Evolutionary conservation across 2,888 invertebrate genomes (phyloP).

Genomic region (Eubasilissa splendida): DNA sequence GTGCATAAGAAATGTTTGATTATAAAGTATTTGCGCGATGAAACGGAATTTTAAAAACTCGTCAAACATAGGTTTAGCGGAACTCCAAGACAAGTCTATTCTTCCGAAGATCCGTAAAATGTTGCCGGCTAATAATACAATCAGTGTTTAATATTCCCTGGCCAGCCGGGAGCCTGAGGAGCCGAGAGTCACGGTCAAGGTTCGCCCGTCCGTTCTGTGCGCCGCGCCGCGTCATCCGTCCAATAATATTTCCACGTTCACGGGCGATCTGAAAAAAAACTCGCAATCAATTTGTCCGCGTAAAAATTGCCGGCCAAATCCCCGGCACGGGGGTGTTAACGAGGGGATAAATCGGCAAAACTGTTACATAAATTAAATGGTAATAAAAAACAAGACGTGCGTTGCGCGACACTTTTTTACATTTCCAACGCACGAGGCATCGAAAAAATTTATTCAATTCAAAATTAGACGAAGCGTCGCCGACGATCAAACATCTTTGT

Average conservation of each 20-base stretch:
- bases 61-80: no score
- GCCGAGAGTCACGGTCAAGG: constrained; percentile 27
- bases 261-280: constrained; percentile 11
- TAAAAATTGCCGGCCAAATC: constrained; percentile 21
- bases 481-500: no score
- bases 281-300: constrained; percentile 30
- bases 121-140: background rate
- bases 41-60: no score
- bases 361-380: background rate
- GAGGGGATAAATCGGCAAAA: constrained; percentile 16
- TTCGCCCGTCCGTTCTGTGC: constrained; percentile 8
- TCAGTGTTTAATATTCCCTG: background rate
- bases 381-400: background rate
- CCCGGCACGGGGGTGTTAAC: constrained; percentile 24
- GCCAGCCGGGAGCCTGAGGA: background rate
- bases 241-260: constrained; percentile 3
- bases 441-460: no score
- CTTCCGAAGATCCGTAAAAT: no score
- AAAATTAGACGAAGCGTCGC: no score
- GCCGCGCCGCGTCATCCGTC: background rate
- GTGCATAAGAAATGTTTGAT: no score
- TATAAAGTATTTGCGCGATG: no score
- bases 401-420: background rate
- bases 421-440: background rate
- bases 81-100: no score